Percentiles rank a stretch among this genome's conserved stretches.
Conservation (phyloP, 2,113 vertebrate genomes). For the Toxotes chatareus region DNA sequence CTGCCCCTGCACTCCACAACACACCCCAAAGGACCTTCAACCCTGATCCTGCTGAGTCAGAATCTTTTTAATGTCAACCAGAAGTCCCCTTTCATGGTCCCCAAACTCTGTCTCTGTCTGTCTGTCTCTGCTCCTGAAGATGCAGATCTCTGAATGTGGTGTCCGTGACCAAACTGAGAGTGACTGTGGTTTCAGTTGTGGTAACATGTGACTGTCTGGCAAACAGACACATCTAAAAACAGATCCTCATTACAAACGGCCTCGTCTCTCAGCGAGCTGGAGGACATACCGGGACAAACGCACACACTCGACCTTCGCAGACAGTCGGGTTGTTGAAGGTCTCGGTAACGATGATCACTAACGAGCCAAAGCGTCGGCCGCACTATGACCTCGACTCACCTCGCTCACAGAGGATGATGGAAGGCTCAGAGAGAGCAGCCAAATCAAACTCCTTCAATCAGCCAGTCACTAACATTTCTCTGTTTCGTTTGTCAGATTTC, state of each 20-base stretch:
- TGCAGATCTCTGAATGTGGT: neutral
- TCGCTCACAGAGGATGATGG: neutral
- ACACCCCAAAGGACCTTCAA: too few relatives aligned
- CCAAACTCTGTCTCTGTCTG: too few relatives aligned
- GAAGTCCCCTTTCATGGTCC: too few relatives aligned
- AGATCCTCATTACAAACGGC: constrained; percentile 43
- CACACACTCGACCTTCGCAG: constrained; percentile 6
- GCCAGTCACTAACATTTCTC: too few relatives aligned
- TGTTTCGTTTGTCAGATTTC: too few relatives aligned
- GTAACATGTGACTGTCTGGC: neutral
- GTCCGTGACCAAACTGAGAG: neutral
- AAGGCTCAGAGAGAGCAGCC: too few relatives aligned
- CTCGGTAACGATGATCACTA: constrained; percentile 28
- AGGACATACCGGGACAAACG: constrained; percentile 38
- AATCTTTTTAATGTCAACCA: too few relatives aligned
- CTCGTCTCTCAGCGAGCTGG: constrained; percentile 20
- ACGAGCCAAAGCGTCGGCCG: neutral
- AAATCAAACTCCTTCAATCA: too few relatives aligned
- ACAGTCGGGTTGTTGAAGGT: constrained; percentile 26
- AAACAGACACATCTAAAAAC: constrained; percentile 52
- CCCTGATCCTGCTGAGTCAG: too few relatives aligned
- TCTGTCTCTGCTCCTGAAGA: neutral
- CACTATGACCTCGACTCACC: constrained; percentile 18
- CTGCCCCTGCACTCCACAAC: too few relatives aligned
- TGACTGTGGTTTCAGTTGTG: neutral